phyloP scores from a whole-genome alignment of 2,797 vertebrate genomes.

The Florisuga fusca region DNA sequence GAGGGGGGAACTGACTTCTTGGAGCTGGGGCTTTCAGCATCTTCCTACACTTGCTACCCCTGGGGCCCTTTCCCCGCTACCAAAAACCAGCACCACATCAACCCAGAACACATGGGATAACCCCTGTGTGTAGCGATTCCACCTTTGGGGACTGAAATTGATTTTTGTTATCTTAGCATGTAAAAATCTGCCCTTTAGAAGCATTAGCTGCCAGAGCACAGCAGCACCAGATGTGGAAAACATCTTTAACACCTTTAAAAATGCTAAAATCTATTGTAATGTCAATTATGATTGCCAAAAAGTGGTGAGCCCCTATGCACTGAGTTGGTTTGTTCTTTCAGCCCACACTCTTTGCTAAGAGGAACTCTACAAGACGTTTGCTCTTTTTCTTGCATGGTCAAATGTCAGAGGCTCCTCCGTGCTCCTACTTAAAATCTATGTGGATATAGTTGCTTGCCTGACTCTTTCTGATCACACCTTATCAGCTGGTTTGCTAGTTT shows the following conservation, averaged over 20 bases:
- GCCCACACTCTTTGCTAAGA: neutral
- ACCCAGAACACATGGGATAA: neutral
- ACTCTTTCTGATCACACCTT: neutral
- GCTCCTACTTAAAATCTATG: neutral
- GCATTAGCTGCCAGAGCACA: neutral
- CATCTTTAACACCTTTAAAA: neutral
- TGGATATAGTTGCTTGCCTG: neutral
- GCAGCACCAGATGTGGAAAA: neutral
- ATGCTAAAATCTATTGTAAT: neutral
- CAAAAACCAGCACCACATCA: no score
- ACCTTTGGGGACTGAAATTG: neutral
- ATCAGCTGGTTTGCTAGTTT: neutral
- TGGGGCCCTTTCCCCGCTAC: no score
- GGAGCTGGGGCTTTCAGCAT: no score
- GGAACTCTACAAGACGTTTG: neutral
- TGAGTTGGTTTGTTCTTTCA: neutral
- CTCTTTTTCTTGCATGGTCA: neutral
- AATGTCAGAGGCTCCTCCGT: neutral
- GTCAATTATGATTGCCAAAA: neutral
- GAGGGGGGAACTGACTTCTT: no score
- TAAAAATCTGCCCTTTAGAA: constrained; percentile 13
- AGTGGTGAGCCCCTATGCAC: neutral
- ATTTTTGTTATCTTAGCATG: constrained; percentile 32
- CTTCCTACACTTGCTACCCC: no score
- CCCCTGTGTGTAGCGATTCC: neutral